Percentiles rank a stretch among this genome's conserved stretches.
Conservation (phyloP, 2,888 invertebrate genomes). For the Linnaemya vulpina region DNA sequence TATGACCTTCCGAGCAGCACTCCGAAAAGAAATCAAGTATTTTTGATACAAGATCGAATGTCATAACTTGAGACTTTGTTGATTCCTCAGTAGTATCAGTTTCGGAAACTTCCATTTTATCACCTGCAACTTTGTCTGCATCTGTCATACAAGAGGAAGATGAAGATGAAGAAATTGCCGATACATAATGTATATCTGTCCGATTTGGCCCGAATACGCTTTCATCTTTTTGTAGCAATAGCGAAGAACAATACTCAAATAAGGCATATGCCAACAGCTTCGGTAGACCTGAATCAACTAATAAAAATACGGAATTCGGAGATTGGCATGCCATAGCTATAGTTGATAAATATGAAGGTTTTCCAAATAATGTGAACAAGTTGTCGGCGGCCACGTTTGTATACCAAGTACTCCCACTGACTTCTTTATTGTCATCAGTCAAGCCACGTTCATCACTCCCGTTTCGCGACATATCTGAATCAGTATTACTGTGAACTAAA, state of each 20-base stretch:
- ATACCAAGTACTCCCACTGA: constrained; percentile 85
- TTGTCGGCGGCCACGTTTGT: constrained; percentile 85
- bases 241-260: constrained; percentile 82
- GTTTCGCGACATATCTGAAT: constrained; percentile 60
- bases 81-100: constrained; percentile 37
- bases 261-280: constrained; percentile 86
- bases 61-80: constrained; percentile 82
- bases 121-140: constrained; percentile 82
- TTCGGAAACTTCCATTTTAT: constrained; percentile 71
- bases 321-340: constrained; percentile 92
- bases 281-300: constrained; percentile 90
- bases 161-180: constrained; percentile 15
- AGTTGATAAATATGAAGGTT: constrained; percentile 88
- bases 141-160: constrained; percentile 81
- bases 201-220: constrained; percentile 56
- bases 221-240: constrained; percentile 76
- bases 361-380: constrained; percentile 84
- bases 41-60: constrained; percentile 85
- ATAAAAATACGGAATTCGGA: constrained; percentile 88
- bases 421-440: constrained; percentile 88
- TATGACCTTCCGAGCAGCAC: constrained; percentile 90
- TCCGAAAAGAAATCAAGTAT: constrained; percentile 92
- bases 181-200: background rate
- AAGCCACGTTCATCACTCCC: constrained; percentile 83
- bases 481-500: constrained; percentile 71